Percentiles rank a stretch among this genome's conserved stretches.
Conservation (phyloP, 2,113 vertebrate species). For the Tor tambroides region DNA sequence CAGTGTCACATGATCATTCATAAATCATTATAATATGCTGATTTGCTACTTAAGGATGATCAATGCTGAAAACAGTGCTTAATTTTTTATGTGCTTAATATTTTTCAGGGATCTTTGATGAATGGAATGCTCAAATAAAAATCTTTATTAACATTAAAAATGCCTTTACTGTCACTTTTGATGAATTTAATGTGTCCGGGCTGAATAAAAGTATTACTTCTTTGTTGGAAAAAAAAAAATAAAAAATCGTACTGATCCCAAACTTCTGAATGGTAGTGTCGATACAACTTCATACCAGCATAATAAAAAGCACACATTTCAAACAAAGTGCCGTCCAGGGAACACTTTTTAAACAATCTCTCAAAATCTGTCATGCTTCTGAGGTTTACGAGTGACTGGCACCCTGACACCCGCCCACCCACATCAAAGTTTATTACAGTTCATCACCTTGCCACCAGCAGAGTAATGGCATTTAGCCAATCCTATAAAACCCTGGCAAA, state of each 20-base stretch:
- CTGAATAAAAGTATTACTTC: background rate
- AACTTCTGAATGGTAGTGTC: background rate
- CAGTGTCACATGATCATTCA: background rate
- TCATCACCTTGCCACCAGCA: constrained; percentile 78
- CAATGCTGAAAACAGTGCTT: background rate
- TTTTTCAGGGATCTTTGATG: background rate
- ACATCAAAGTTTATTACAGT: constrained; percentile 80
- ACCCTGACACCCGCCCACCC: constrained; percentile 70
- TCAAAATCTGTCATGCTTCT: constrained; percentile 70
- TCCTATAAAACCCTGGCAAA: constrained; percentile 80
- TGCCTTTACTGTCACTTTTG: background rate
- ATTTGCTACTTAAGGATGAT: background rate
- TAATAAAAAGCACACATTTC: background rate
- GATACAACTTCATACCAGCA: background rate
- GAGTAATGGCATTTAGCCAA: constrained; percentile 82
- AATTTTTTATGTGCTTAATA: no score
- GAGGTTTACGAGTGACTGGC: constrained; percentile 71
- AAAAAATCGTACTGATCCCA: background rate
- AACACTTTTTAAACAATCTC: constrained; percentile 52
- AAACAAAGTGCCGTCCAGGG: background rate
- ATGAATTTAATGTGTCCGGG: background rate
- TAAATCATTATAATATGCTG: background rate
- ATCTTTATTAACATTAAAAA: background rate
- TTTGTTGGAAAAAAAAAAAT: background rate
- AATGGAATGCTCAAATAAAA: background rate